phyloP scores from a whole-genome alignment of 2,113 vertebrate species.

The Lichenostomus cassidix region DNA sequence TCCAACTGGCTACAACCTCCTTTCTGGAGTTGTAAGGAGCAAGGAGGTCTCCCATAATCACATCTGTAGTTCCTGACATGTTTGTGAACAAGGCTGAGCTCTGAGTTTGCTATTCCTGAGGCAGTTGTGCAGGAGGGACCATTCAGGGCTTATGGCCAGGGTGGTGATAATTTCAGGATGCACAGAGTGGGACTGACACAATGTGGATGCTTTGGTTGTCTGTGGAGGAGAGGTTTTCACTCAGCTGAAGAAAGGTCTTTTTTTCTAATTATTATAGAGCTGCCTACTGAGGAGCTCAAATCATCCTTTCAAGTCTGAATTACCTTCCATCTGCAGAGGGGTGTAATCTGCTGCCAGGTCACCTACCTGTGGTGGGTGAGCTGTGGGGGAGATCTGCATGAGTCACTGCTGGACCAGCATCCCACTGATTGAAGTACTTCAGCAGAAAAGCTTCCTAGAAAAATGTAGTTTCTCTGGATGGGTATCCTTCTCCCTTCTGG shows the following conservation, averaged over 20 bases:
- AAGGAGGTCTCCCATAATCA: neutral
- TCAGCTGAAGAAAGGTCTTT: neutral
- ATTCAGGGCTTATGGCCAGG: neutral
- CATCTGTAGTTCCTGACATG: accelerated
- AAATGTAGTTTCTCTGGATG: neutral
- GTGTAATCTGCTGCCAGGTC: neutral
- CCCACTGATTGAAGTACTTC: neutral
- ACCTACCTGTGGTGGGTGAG: neutral
- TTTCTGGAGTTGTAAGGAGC: neutral
- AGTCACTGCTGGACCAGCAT: neutral
- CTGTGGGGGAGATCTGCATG: neutral
- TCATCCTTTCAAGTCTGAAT: neutral
- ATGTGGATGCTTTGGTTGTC: neutral
- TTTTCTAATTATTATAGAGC: neutral
- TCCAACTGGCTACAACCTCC: too few relatives aligned
- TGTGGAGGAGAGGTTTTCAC: neutral
- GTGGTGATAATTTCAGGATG: neutral
- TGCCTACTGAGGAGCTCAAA: neutral
- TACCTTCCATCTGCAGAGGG: neutral
- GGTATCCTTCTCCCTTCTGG: neutral
- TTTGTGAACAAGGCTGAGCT: neutral
- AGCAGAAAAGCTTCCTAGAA: neutral
- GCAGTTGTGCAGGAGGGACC: neutral
- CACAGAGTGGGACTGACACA: neutral
- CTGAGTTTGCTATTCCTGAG: neutral